These are phyloP conservation scores for Lycocerus yunnanus DNA, from an alignment of 2,888 invertebrate genomes.

Conservation along the genomic window DNA sequence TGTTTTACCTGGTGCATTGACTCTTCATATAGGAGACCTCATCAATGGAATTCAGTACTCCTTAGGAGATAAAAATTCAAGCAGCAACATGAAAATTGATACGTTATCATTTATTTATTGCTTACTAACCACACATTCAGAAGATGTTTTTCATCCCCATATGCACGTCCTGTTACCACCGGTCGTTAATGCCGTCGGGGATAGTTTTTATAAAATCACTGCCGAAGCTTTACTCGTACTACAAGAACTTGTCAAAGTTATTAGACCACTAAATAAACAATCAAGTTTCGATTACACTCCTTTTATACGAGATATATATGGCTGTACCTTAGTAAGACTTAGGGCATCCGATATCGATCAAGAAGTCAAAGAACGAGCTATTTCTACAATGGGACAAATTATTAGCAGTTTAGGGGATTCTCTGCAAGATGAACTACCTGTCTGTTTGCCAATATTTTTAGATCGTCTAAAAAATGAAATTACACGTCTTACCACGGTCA, in stretches of 20 bases:
- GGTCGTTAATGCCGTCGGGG: constrained; percentile 87
- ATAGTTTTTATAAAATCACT: constrained; percentile 98
- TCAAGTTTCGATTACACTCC: constrained; percentile 74
- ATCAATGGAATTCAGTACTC: constrained; percentile 90
- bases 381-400: constrained; percentile 95
- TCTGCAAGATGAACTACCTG: constrained; percentile 75
- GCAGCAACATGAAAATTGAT: constrained; percentile 98
- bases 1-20: constrained; percentile 87
- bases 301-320: constrained; percentile 81
- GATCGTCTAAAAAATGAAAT: constrained; percentile 97
- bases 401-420: constrained; percentile 91
- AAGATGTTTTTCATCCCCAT: constrained; percentile 79
- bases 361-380: constrained; percentile 98
- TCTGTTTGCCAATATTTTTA: constrained; percentile 92
- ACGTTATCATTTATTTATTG: constrained; percentile 90
- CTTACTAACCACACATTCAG: constrained; percentile 77
- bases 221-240: constrained; percentile 93
- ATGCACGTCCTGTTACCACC: constrained; percentile 80
- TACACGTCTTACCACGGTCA: constrained; percentile 93
- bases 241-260: constrained; percentile 92
- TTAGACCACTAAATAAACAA: constrained; percentile 75
- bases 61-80: constrained; percentile 88
- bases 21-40: constrained; percentile 72
- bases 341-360: constrained; percentile 97
- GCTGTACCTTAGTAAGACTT: constrained; percentile 82